These are phyloP conservation scores for Monochamus saltuarius DNA, from an alignment of 1,140 invertebrate genomes.

Conservation along the genomic window DNA sequence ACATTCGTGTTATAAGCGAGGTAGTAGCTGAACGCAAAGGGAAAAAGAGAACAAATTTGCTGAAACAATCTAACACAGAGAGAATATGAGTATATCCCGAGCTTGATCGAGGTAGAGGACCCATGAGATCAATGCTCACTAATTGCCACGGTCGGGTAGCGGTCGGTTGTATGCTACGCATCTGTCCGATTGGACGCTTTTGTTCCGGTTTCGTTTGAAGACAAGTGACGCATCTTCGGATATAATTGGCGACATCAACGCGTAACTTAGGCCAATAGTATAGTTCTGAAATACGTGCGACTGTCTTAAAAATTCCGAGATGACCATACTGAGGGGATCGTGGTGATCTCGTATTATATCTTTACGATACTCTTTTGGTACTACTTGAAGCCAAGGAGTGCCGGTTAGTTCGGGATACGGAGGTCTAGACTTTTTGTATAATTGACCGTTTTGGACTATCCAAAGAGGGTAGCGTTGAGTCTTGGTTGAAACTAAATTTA, in stretches of 20 bases:
- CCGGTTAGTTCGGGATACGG: not conserved
- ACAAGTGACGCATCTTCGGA: slow-evolving; percentile 9
- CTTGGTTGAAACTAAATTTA: not conserved
- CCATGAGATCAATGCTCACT: slow-evolving; percentile 17
- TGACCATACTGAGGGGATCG: slow-evolving; percentile 26
- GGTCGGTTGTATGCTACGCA: slow-evolving; percentile 2
- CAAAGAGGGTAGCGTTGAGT: not conserved
- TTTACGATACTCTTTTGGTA: slow-evolving; percentile 3
- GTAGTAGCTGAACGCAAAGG: slow-evolving; percentile 17
- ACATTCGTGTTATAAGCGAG: not conserved
- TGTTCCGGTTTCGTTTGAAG: slow-evolving; percentile 18
- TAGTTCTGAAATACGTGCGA: not conserved
- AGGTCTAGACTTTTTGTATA: not conserved
- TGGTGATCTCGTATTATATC: slow-evolving; percentile 2
- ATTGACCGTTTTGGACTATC: not conserved
- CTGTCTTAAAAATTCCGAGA: slow-evolving; percentile 34
- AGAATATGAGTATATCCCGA: slow-evolving; percentile 19
- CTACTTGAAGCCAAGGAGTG: not conserved
- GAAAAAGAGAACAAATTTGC: slow-evolving; percentile 19
- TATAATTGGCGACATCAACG: slow-evolving; percentile 13
- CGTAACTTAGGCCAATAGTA: slow-evolving; percentile 27
- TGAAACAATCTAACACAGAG: slow-evolving; percentile 14
- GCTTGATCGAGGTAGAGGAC: slow-evolving; percentile 2
- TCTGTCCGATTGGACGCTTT: slow-evolving; percentile 13
- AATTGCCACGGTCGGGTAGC: slow-evolving; percentile 18